A percentile compares a stretch with the other conserved stretches of the same genome.
These are phyloP conservation scores for Melanotaenia trifasciata DNA, from an alignment of 2,797 vertebrate genomes.

Conservation along the genomic window DNA sequence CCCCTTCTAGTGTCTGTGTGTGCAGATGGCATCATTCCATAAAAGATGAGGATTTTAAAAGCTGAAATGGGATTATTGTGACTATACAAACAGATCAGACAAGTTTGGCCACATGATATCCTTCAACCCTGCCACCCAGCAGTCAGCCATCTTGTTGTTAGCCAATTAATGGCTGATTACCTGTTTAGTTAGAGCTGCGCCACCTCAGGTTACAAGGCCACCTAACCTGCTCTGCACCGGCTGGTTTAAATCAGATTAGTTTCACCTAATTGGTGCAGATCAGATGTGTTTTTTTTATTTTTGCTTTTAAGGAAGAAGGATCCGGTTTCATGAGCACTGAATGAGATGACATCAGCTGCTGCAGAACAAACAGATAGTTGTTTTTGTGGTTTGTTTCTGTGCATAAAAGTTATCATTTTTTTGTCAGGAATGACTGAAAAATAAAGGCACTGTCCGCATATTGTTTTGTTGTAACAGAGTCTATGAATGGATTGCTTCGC, in stretches of 20 bases:
- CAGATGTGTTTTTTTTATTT: conserved; percentile 19
- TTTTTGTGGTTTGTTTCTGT: conserved; percentile 12
- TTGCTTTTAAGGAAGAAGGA: conserved; percentile 28
- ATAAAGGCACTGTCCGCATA: background rate
- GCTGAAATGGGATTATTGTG: conserved; percentile 51
- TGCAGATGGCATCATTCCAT: conserved; percentile 48
- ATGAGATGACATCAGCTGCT: conserved; percentile 7
- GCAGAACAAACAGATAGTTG: background rate
- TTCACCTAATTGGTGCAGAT: conserved; percentile 48
- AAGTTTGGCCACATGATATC: conserved; percentile 64
- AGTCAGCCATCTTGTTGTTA: conserved; percentile 53
- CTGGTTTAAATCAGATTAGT: conserved; percentile 54
- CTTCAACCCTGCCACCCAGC: conserved; percentile 45
- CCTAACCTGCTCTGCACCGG: conserved; percentile 53
- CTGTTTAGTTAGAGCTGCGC: conserved; percentile 56
- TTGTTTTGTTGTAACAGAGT: conserved; percentile 8
- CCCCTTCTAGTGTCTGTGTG: conserved; percentile 6
- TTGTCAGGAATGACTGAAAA: conserved; percentile 8
- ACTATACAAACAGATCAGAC: conserved; percentile 62
- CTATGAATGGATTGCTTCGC: background rate
- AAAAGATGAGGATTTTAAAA: conserved; percentile 17
- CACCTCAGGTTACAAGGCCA: conserved; percentile 65
- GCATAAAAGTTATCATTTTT: background rate
- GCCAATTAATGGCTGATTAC: conserved; percentile 67
- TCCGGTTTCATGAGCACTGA: conserved; percentile 27